Percentiles rank a stretch among this genome's conserved stretches.
These are phyloP conservation scores for Drosophila micromelanica DNA, from an alignment of 1,140 invertebrate species.

Conservation along the genomic window DNA sequence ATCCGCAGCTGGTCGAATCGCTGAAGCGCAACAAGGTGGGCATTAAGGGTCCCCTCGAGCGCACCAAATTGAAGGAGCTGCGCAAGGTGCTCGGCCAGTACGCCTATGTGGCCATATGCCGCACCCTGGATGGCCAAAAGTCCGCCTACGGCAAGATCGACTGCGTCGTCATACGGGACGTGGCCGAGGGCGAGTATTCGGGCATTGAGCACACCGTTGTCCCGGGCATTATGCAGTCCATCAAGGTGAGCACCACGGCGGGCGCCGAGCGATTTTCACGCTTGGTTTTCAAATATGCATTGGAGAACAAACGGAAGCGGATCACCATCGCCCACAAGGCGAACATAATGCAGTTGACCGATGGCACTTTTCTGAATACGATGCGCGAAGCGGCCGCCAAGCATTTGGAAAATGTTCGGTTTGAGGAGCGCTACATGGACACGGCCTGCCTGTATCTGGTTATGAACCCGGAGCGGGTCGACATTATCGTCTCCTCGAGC, in stretches of 20 bases:
- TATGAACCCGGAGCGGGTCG: conserved; percentile 31
- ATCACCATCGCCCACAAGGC: conserved; percentile 70
- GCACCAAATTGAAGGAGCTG: conserved; percentile 22
- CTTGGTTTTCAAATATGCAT: conserved; percentile 53
- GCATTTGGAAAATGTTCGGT: not conserved
- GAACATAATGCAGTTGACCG: conserved; percentile 65
- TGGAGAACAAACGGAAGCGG: conserved; percentile 35
- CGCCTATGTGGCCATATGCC: conserved; percentile 50
- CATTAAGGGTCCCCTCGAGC: conserved; percentile 50
- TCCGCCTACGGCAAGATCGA: no score
- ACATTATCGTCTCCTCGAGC: conserved; percentile 62
- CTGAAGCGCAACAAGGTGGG: conserved; percentile 47
- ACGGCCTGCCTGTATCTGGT: conserved; percentile 49
- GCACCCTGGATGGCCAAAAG: no score
- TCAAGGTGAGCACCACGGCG: conserved; percentile 58
- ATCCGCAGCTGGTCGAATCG: conserved; percentile 28
- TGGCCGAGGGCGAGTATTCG: conserved; percentile 66
- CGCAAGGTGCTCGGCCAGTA: conserved; percentile 51
- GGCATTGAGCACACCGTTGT: conserved; percentile 67
- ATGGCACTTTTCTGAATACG: conserved; percentile 56
- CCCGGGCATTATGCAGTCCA: conserved; percentile 62
- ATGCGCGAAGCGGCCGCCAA: conserved; percentile 42
- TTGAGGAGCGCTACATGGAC: conserved; percentile 70
- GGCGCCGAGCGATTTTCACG: conserved; percentile 46
- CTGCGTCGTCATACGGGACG: conserved; percentile 58